phyloP scores from a whole-genome alignment of 2,113 vertebrate genomes.

The Etheostoma spectabile region DNA sequence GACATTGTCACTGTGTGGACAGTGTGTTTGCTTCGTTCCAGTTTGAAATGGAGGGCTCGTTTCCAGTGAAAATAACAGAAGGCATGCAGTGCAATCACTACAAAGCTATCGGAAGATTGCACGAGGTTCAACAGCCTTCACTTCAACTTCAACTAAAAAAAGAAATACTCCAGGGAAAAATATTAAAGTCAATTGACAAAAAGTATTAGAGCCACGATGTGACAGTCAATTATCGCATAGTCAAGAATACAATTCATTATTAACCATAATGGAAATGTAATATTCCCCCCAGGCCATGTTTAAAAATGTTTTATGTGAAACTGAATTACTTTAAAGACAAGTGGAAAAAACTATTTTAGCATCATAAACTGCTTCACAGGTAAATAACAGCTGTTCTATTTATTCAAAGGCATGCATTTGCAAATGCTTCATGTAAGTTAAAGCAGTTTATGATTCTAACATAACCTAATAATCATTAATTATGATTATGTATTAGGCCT shows the following conservation, averaged over 20 bases:
- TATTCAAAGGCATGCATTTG: not conserved
- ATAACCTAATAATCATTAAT: too few species aligned
- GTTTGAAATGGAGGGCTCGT: slow-evolving; percentile 13
- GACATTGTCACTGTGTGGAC: slow-evolving; percentile 36
- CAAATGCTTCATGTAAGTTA: not conserved
- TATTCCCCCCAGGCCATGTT: not conserved
- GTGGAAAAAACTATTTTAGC: not conserved
- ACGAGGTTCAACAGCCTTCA: not conserved
- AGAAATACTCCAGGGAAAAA: not conserved
- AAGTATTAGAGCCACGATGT: not conserved
- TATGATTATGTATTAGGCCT: too few species aligned
- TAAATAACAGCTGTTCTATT: not conserved
- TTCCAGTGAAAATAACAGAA: not conserved
- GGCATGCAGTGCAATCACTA: not conserved
- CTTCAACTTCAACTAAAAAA: not conserved
- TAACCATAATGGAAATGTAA: not conserved
- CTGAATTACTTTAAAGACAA: not conserved
- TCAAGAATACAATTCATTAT: not conserved
- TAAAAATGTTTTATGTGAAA: not conserved
- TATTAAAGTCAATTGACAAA: too few species aligned
- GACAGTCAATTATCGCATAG: too few species aligned
- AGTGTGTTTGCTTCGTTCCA: slow-evolving; percentile 32
- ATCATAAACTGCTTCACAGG: not conserved
- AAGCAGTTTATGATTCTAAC: too few species aligned
- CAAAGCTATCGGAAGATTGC: not conserved